Percentiles rank a stretch among this genome's conserved stretches.
These are phyloP conservation scores for Corvus moneduloides DNA, from an alignment of 2,113 vertebrate species.

Conservation along the genomic window DNA sequence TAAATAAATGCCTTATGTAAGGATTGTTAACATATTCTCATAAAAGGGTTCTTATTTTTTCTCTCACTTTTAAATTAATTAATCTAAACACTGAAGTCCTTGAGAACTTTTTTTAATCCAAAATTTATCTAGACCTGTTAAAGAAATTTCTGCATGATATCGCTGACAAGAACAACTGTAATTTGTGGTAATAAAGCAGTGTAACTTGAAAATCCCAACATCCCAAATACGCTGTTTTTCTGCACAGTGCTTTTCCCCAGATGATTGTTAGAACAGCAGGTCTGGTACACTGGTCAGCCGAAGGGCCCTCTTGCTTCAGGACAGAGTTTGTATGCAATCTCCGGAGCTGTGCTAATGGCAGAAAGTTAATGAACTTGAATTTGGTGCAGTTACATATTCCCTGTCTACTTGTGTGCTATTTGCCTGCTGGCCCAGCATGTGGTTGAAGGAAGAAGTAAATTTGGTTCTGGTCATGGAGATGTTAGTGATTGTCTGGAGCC, in stretches of 20 bases:
- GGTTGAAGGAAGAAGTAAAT: not conserved
- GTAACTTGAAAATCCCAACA: not conserved
- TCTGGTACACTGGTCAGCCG: not conserved
- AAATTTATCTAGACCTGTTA: not conserved
- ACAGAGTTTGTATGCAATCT: not conserved
- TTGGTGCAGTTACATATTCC: not conserved
- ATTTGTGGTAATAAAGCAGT: not conserved
- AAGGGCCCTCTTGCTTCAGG: not conserved
- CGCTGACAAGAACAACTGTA: not conserved
- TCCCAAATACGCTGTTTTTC: not conserved
- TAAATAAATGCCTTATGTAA: not conserved
- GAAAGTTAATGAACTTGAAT: not conserved
- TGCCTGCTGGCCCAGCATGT: not conserved
- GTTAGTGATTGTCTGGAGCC: not conserved
- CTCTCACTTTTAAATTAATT: not conserved
- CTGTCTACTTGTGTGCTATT: not conserved
- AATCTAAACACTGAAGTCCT: not conserved
- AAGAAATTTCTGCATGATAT: not conserved
- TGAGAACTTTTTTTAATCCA: not conserved
- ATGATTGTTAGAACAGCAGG: not conserved
- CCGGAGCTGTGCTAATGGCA: not conserved
- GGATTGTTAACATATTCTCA: not conserved
- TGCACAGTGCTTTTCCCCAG: not conserved
- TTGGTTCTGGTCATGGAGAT: not conserved
- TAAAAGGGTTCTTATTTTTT: not conserved